Percentiles rank a stretch among this genome's conserved stretches.
phyloP scores from a whole-genome alignment of 2,888 invertebrate species.

The Lepidonotus clava region DNA sequence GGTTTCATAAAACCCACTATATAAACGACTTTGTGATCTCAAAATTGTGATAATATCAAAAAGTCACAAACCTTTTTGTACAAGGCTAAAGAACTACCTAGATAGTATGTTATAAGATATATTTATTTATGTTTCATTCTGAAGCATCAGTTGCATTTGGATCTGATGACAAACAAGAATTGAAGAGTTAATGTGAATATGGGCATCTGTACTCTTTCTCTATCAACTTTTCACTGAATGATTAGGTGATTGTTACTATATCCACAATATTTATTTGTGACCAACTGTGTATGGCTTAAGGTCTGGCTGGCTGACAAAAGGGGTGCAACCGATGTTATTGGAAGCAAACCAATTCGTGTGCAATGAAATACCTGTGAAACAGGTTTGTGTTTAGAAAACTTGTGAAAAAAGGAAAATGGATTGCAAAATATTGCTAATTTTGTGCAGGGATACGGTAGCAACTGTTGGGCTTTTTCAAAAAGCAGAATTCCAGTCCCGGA shows the following conservation, averaged over 20 bases:
- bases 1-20: neutral
- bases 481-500: neutral
- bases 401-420: no score
- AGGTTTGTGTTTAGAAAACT: no score
- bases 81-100: slow-evolving; percentile 6
- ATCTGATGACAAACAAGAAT: slow-evolving; percentile 37
- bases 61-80: slow-evolving; percentile 1
- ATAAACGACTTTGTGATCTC: slow-evolving; percentile 34
- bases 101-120: neutral
- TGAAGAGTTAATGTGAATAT: slow-evolving; percentile 23
- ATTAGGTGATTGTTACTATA: slow-evolving; percentile 36
- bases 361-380: slow-evolving; percentile 35
- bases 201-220: slow-evolving; percentile 4
- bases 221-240: neutral
- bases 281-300: neutral
- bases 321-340: neutral
- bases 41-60: slow-evolving; percentile 45
- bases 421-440: no score
- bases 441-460: neutral
- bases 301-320: neutral
- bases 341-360: neutral
- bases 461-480: neutral
- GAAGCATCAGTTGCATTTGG: slow-evolving; percentile 35
- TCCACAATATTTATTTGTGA: slow-evolving; percentile 22
- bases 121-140: slow-evolving; percentile 32